Evolutionary conservation across 2,113 vertebrate species (phyloP), one percentile per base, ranked within the genome.

Genomic region (Thomomys bottae): DNA sequence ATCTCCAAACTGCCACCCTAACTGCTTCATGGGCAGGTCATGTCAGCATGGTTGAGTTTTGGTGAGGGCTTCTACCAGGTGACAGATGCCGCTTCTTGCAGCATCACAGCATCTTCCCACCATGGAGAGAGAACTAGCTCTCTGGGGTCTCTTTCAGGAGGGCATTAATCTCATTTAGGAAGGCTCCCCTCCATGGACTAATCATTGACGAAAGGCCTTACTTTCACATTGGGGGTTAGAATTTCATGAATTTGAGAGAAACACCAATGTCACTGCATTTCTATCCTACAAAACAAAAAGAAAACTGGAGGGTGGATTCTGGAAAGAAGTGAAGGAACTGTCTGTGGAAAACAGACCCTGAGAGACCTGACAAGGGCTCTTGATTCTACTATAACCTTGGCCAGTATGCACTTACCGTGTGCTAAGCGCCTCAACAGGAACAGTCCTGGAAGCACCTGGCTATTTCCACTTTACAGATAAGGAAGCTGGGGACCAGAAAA

Each of bases 401-500:
- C 32, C 21, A 8, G 10, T 11, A 30, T 12, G 3, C 2, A 15
- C 32, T 76, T 7, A 6, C 76, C 21, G 2, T 5, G 34, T 15
- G 34, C 42, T 36, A 61, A 42, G 49, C 6, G 6, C 76, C 32
- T n/a, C 5, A 4, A 4, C 12, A 6, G 3, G 32, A 77, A 64
- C 49, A 36, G 0, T 49, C 18, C 57, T 32, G 38, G 8, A 90
- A 90, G 26, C 1, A 21, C 30, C 23, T 40, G 45, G 59, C 28
- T 32, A 28, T 54, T 61, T 20, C 79, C 15, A 23, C 71, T 66
- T 71, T 15, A 11, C 42, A 80, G 54, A 70, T 3, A 15, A 92
- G 64, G 67, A 82, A 21, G 26, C 54, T 67, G 36, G 21, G 5
- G 61, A 66, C 63, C 94, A 92, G 67, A 92, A 40, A 83, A 45